These are phyloP conservation scores for Leptopilina syphax DNA, from an alignment of 2,888 invertebrate species.

Conservation along the genomic window DNA sequence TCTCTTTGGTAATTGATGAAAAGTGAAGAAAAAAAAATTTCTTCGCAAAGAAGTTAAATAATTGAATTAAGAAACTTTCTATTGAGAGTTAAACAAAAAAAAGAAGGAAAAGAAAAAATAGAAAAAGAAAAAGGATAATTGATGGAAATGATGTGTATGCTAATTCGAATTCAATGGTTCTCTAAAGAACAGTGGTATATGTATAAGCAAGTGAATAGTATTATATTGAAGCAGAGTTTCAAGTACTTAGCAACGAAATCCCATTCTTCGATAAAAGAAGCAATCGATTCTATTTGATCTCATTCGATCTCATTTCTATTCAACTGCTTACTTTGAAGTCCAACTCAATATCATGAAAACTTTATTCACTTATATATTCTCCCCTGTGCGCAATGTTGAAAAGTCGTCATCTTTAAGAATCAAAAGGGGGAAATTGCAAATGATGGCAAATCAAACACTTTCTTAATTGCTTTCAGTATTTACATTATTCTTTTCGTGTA, in stretches of 20 bases:
- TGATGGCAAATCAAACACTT: not conserved
- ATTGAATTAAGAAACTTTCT: not conserved
- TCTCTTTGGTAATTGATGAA: too few species aligned
- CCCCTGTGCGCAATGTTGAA: not conserved
- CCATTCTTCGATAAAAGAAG: constrained; percentile 15
- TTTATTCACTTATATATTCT: constrained; percentile 3
- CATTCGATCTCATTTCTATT: constrained; percentile 29
- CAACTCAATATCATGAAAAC: constrained; percentile 1
- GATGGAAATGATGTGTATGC: not conserved
- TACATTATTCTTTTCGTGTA: too few species aligned
- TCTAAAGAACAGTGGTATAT: not conserved
- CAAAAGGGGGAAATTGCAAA: not conserved
- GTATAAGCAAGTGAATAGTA: not conserved
- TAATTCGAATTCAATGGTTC: constrained; percentile 8
- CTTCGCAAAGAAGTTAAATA: not conserved
- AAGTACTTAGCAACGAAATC: constrained; percentile 17
- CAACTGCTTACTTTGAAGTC: constrained; percentile 1
- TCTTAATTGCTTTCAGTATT: not conserved
- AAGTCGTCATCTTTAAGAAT: not conserved
- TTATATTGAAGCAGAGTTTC: not conserved
- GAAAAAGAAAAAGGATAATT: not conserved
- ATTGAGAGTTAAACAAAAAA: not conserved
- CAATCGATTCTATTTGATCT: constrained; percentile 13
- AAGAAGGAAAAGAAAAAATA: too few species aligned
- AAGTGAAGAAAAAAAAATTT: too few species aligned